Percentiles rank a stretch among this genome's conserved stretches.
phyloP scores from a whole-genome alignment of 1,140 invertebrate species.

The Tachypleus tridentatus region DNA sequence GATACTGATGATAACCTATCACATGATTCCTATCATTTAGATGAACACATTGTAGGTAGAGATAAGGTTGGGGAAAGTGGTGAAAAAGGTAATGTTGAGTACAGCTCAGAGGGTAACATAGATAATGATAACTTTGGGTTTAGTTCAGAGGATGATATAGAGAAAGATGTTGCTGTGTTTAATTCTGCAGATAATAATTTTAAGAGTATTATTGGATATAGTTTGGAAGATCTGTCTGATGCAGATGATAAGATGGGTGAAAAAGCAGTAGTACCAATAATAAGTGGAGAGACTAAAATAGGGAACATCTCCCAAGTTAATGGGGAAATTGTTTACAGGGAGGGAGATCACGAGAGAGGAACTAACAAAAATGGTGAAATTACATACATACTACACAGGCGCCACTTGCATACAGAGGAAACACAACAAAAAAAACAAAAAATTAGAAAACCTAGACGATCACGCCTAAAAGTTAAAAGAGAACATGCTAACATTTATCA shows the following conservation, averaged over 20 bases:
- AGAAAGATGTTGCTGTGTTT: too few species aligned
- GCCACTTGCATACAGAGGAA: neutral
- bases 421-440: neutral
- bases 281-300: too few species aligned
- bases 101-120: constrained; percentile 11
- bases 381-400: neutral
- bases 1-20: constrained; percentile 35
- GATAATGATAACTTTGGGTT: constrained; percentile 12
- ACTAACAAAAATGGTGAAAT: neutral
- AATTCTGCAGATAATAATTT: too few species aligned
- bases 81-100: constrained; percentile 5
- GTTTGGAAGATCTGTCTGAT: too few species aligned
- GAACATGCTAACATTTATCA: neutral
- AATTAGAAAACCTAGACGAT: neutral
- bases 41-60: constrained; percentile 15
- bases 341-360: too few species aligned
- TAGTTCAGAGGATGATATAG: too few species aligned
- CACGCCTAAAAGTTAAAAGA: neutral
- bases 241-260: too few species aligned
- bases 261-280: too few species aligned
- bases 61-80: constrained; percentile 2
- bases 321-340: too few species aligned
- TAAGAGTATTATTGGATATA: too few species aligned
- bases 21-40: constrained; percentile 34
- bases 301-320: too few species aligned